A percentile compares a stretch with the other conserved stretches of the same genome.
Conservation (phyloP, 1,140 invertebrate species). For the Charaxes varanes region DNA sequence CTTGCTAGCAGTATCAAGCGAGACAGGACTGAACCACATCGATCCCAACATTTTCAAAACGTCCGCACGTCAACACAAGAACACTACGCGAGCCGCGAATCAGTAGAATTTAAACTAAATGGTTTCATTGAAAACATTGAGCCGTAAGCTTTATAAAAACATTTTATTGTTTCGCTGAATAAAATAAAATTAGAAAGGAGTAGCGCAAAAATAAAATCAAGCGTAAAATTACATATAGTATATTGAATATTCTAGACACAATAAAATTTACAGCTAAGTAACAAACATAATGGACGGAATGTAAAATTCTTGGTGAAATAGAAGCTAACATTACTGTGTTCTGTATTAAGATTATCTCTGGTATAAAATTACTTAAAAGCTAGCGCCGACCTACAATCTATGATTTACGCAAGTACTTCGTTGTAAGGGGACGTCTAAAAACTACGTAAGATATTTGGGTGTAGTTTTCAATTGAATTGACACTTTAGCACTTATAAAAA, state of each 20-base stretch:
- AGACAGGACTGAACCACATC: constrained; percentile 65
- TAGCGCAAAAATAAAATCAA: constrained; percentile 42
- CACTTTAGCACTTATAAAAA: no score
- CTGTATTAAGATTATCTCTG: constrained; percentile 10
- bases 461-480: no score
- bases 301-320: constrained; percentile 60
- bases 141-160: no score
- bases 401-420: no score
- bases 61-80: constrained; percentile 58
- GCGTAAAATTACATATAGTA: constrained; percentile 47
- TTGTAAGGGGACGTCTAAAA: no score
- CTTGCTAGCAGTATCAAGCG: constrained; percentile 22
- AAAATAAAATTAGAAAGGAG: constrained; percentile 17
- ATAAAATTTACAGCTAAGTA: constrained; percentile 67
- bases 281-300: constrained; percentile 70
- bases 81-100: constrained; percentile 30
- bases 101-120: constrained; percentile 15
- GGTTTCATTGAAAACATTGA: constrained; percentile 19
- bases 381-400: constrained; percentile 6
- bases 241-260: constrained; percentile 60
- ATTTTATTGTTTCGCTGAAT: constrained; percentile 14
- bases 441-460: no score
- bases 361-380: constrained; percentile 18
- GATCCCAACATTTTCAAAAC: constrained; percentile 70
- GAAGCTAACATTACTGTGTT: constrained; percentile 27